Evolutionary conservation across 2,888 invertebrate species (phyloP).

Genomic region (Coremacera marginata): DNA sequence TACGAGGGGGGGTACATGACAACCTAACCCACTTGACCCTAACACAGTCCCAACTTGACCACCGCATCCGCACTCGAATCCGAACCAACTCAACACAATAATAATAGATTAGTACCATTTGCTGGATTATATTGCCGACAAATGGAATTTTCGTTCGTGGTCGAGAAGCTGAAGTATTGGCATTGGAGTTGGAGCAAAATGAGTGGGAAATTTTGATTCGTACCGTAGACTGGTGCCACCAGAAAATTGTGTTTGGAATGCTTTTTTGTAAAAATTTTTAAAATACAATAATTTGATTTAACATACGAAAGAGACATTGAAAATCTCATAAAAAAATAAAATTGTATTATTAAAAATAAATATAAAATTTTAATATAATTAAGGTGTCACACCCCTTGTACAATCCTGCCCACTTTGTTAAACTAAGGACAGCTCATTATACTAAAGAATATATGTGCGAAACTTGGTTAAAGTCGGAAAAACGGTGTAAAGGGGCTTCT

Average conservation of each 20-base stretch:
- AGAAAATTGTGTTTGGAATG: neutral
- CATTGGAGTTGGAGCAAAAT: neutral
- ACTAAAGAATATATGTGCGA: no score
- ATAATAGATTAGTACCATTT: constrained; percentile 66
- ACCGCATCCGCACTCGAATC: constrained; percentile 37
- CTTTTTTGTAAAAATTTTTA: neutral
- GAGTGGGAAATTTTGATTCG: constrained; percentile 26
- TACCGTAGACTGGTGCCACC: neutral
- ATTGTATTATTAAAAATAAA: no score
- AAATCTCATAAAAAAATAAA: no score
- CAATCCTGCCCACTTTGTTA: no score
- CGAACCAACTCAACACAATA: constrained; percentile 57
- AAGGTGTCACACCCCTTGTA: no score
- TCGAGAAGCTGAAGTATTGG: constrained; percentile 17
- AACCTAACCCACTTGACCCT: constrained; percentile 43
- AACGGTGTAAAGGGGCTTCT: no score
- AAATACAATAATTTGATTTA: neutral
- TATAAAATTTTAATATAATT: no score
- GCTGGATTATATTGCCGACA: constrained; percentile 45
- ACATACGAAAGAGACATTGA: no score
- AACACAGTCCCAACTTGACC: constrained; percentile 18
- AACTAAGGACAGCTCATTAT: no score
- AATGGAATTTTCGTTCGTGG: constrained; percentile 36
- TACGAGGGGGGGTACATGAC: constrained; percentile 49
- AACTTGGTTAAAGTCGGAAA: no score